Evolutionary conservation across 2,888 invertebrate genomes (phyloP).

Genomic region (Metopia argyrocephala): DNA sequence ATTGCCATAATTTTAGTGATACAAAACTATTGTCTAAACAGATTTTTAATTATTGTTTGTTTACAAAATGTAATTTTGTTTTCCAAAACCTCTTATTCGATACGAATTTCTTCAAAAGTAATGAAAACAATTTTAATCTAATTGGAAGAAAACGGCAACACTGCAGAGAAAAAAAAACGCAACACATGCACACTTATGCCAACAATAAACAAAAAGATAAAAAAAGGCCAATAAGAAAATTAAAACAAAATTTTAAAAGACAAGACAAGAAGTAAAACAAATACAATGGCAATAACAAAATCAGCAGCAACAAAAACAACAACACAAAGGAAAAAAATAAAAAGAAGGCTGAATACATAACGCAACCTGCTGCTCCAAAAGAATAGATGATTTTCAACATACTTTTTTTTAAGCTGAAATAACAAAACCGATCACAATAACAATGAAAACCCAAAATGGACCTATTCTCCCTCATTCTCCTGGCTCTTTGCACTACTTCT

Average conservation of each 20-base stretch:
- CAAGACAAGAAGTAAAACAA: conserved; percentile 53
- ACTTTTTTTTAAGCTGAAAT: conserved; percentile 40
- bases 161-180: neutral
- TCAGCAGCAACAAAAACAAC: conserved; percentile 28
- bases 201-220: conserved; percentile 10
- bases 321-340: conserved; percentile 44
- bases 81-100: no score
- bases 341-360: conserved; percentile 55
- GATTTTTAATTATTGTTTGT: no score
- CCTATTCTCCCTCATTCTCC: conserved; percentile 34
- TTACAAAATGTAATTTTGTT: no score
- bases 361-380: conserved; percentile 64
- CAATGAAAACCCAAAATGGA: conserved; percentile 45
- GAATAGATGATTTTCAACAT: conserved; percentile 66
- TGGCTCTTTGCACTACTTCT: neutral
- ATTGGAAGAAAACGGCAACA: no score
- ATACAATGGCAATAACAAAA: conserved; percentile 33
- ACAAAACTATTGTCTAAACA: no score
- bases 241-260: conserved; percentile 51
- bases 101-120: no score
- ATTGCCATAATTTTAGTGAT: no score
- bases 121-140: no score
- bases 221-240: conserved; percentile 57
- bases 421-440: conserved; percentile 16
- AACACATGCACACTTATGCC: neutral